A percentile compares a stretch with the other conserved stretches of the same genome.
These are phyloP conservation scores for Hylaea fasciaria DNA, from an alignment of 2,888 invertebrate genomes.

Conservation along the genomic window DNA sequence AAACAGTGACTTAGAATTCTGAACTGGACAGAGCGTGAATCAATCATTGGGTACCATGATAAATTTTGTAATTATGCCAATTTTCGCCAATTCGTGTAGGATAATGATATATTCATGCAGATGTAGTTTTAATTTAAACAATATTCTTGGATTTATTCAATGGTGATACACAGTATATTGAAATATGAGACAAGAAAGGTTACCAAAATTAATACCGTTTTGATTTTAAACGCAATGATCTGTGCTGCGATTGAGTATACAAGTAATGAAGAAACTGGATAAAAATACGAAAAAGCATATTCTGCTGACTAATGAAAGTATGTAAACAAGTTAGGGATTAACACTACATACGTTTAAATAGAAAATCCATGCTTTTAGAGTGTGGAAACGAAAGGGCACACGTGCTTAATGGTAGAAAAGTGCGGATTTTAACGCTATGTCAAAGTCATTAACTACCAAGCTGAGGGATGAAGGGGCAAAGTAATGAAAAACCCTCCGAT, in stretches of 20 bases:
- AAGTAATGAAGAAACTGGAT: neutral
- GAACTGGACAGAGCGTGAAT: conserved; percentile 10
- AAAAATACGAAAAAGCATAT: neutral
- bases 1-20: neutral
- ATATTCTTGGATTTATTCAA: no score
- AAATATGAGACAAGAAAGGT: no score
- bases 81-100: neutral
- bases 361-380: conserved; percentile 9
- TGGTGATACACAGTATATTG: no score
- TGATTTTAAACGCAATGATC: no score
- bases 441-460: conserved; percentile 49
- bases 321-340: neutral
- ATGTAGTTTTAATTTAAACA: no score
- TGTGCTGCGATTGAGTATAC: no score
- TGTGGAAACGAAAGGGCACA: conserved; percentile 34
- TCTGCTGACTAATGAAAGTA: neutral
- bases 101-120: neutral
- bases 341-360: conserved; percentile 2
- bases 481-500: conserved; percentile 56
- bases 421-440: conserved; percentile 37
- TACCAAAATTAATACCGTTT: no score
- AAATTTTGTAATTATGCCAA: neutral
- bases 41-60: neutral
- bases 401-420: conserved; percentile 46
- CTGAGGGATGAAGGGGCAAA: conserved; percentile 63